A percentile compares a stretch with the other conserved stretches of the same genome.
Conservation (phyloP, 2,888 invertebrate genomes). For the Stegana nigrithorax region DNA sequence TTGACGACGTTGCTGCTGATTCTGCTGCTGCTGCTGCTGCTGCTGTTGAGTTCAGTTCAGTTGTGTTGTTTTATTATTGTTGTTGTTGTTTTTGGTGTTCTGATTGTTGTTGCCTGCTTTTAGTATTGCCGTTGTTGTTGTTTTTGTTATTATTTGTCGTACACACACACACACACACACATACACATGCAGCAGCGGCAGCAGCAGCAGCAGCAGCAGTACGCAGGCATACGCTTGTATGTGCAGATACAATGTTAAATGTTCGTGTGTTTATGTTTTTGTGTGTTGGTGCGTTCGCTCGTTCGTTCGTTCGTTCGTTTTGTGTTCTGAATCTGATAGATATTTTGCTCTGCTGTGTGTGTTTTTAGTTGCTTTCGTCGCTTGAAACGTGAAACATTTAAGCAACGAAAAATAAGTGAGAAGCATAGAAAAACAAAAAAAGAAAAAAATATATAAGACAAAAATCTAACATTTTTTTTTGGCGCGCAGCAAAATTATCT, state of each 20-base stretch:
- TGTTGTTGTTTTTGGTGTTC: constrained; percentile 41
- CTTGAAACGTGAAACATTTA: constrained; percentile 62
- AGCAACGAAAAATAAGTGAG: constrained; percentile 24
- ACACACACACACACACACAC: constrained; percentile 14
- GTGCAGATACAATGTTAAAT: background rate
- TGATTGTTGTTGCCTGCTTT: background rate
- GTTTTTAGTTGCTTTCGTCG: constrained; percentile 62
- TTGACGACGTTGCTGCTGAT: constrained; percentile 43
- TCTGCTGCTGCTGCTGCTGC: background rate
- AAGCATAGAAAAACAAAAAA: constrained; percentile 41
- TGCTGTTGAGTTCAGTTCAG: constrained; percentile 29
- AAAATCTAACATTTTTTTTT: constrained; percentile 17
- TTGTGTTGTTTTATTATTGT: constrained; percentile 33
- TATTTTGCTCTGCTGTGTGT: constrained; percentile 44
- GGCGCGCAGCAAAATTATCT: constrained; percentile 17
- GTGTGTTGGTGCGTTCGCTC: constrained; percentile 8
- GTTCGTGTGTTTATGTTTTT: constrained; percentile 17
- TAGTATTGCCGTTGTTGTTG: background rate
- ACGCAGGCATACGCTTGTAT: background rate
- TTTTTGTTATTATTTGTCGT: constrained; percentile 1
- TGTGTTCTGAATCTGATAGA: constrained; percentile 58
- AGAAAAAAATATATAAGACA: constrained; percentile 25
- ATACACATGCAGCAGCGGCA: background rate
- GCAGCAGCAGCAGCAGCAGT: too few relatives aligned
- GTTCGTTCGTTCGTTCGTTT: constrained; percentile 25